phyloP scores from a whole-genome alignment of 2,113 vertebrate genomes.

The Myotis brandtii region DNA sequence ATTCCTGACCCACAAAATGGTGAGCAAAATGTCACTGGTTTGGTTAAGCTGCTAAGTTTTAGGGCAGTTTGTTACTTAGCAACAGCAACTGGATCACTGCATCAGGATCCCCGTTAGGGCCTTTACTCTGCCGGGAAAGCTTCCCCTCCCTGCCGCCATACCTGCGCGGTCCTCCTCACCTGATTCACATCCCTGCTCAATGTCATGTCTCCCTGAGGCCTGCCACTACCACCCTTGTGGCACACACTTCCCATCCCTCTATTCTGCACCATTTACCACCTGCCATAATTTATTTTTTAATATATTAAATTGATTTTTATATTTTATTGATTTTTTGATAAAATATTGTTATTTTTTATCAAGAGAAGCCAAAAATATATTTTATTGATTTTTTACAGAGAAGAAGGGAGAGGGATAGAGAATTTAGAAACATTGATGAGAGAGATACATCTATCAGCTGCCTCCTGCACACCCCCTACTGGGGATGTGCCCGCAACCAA shows the following conservation, averaged over 20 bases:
- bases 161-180: accelerated
- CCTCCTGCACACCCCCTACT: too few species aligned
- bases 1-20: background rate
- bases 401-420: too few species aligned
- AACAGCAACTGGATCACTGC: background rate
- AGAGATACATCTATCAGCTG: too few species aligned
- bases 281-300: background rate
- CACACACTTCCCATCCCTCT: background rate
- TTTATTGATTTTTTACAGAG: too few species aligned
- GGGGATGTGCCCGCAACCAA: too few species aligned
- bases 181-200: background rate
- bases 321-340: too few species aligned
- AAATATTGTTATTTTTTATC: too few species aligned
- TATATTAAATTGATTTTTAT: too few species aligned
- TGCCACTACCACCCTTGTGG: background rate
- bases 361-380: too few species aligned
- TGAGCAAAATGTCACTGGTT: background rate
- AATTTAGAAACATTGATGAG: too few species aligned
- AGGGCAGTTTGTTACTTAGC: background rate
- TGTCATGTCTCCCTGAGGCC: background rate
- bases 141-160: background rate
- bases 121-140: background rate
- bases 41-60: background rate
- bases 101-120: background rate
- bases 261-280: background rate